Conservation (phyloP, 2,113 vertebrate genomes). For the Peromyscus californicus region DNA sequence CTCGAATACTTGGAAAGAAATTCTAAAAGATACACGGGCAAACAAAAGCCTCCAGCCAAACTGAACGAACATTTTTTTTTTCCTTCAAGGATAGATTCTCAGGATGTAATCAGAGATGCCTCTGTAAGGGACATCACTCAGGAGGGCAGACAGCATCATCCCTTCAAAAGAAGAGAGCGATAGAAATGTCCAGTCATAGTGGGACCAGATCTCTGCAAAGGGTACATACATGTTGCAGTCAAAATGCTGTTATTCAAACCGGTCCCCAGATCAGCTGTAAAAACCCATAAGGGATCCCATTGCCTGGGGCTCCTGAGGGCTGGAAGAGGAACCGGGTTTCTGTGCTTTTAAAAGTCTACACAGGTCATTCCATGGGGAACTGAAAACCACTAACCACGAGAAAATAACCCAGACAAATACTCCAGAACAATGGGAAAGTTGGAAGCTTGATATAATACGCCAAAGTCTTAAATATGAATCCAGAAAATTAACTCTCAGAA, state of each 20-base stretch:
- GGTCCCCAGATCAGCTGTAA: neutral
- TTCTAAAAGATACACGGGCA: neutral
- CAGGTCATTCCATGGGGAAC: neutral
- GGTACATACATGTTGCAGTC: neutral
- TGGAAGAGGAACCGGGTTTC: neutral
- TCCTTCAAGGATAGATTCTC: slow-evolving; percentile 1
- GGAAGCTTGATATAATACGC: neutral
- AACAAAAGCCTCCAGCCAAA: slow-evolving; percentile 16
- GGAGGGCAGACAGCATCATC: neutral
- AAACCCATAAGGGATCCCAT: neutral
- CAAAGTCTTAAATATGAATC: neutral
- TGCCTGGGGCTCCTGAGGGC: too few relatives aligned
- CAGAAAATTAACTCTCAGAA: neutral
- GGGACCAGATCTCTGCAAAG: neutral
- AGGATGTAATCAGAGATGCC: slow-evolving; percentile 23
- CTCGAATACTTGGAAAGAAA: slow-evolving; percentile 33
- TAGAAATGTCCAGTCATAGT: neutral
- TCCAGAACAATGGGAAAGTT: neutral
- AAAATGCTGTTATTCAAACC: neutral
- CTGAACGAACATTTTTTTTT: slow-evolving; percentile 14
- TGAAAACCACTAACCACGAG: neutral
- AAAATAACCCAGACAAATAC: neutral
- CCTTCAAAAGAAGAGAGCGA: neutral
- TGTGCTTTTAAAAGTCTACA: neutral
- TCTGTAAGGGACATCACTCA: neutral